Evolutionary conservation across 2,113 vertebrate species (phyloP).

Genomic region (Malurus cyaneus): DNA sequence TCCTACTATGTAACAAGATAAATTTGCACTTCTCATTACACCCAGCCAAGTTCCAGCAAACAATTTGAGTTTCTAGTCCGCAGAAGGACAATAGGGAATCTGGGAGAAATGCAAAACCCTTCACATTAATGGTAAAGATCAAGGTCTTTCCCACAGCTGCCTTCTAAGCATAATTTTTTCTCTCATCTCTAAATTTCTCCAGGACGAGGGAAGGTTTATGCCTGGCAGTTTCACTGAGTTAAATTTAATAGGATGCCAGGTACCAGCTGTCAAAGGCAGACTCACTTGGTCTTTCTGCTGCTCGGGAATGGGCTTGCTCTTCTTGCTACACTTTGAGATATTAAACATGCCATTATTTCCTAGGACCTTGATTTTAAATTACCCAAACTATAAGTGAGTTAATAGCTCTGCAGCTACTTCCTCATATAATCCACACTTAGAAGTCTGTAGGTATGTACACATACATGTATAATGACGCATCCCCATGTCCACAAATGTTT

Average conservation of each 20-base stretch:
- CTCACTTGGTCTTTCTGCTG: background rate
- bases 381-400: background rate
- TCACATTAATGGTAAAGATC: slow-evolving; percentile 18
- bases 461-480: background rate
- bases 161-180: slow-evolving; percentile 27
- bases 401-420: background rate
- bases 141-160: slow-evolving; percentile 19
- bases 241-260: slow-evolving; percentile 46
- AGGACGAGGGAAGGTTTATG: slow-evolving; percentile 19
- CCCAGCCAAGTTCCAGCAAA: slow-evolving; percentile 23
- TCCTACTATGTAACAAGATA: slow-evolving; percentile 5
- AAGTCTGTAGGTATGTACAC: background rate
- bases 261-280: slow-evolving; percentile 43
- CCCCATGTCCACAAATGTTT: background rate
- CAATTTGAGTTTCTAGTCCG: slow-evolving; percentile 4
- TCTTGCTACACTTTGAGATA: background rate
- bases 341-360: background rate
- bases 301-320: slow-evolving; percentile 10
- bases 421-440: background rate
- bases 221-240: slow-evolving; percentile 37
- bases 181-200: slow-evolving; percentile 50
- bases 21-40: slow-evolving; percentile 7
- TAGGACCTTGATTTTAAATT: background rate
- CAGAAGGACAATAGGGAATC: background rate
- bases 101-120: background rate